phyloP scores from a whole-genome alignment of 2,113 vertebrate genomes.

The Crotalus viridis region DNA sequence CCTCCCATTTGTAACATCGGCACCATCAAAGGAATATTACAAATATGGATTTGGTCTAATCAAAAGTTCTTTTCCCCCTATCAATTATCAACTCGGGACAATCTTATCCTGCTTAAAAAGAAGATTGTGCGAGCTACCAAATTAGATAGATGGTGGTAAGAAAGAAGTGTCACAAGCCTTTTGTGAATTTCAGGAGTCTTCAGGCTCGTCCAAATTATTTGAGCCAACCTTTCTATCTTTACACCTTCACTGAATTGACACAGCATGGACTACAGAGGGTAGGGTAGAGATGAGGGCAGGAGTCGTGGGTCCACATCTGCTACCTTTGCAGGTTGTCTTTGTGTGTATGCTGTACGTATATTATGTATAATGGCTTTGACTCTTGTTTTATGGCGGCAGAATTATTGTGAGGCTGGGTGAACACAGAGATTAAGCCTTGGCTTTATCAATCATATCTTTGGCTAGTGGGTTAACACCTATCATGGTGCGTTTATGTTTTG shows the following conservation, averaged over 20 bases:
- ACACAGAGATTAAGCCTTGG: not conserved
- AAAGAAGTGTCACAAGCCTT: not conserved
- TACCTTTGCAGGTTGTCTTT: not conserved
- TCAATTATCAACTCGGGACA: not conserved
- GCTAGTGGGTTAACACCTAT: not conserved
- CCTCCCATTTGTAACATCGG: not conserved
- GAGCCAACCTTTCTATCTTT: too few relatives aligned
- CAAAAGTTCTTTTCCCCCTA: not conserved
- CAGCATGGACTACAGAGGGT: too few relatives aligned
- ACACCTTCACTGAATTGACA: too few relatives aligned
- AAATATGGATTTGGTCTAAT: not conserved
- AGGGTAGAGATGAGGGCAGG: too few relatives aligned
- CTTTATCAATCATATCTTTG: not conserved
- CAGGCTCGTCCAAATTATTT: not conserved
- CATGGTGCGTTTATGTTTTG: not conserved
- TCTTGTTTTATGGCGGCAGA: not conserved
- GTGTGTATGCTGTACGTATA: too few relatives aligned
- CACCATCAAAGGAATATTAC: not conserved
- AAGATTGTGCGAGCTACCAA: not conserved
- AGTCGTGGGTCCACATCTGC: too few relatives aligned
- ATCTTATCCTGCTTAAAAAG: not conserved
- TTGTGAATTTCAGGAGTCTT: not conserved
- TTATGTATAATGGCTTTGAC: not conserved
- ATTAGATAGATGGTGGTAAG: not conserved
- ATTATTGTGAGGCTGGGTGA: not conserved